Evolutionary conservation across 2,797 vertebrate genomes (phyloP), one percentile per base, ranked within the genome.

Genomic region (Spheniscus humboldti): DNA sequence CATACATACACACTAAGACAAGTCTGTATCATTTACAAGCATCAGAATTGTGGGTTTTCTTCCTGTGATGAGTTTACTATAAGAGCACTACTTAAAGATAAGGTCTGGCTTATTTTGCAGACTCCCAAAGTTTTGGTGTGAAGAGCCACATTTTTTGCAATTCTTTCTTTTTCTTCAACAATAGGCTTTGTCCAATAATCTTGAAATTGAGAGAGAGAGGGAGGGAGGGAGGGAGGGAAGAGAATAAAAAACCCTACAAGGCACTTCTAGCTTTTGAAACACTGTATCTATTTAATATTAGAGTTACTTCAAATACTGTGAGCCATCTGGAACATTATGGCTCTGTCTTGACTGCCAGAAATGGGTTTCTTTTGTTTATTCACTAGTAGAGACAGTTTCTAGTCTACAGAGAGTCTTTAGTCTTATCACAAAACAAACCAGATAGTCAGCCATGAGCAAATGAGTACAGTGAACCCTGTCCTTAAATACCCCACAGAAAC

Each of bases 341-440:
- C 68, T 96, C 72, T 76, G 62, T 48, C 90, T 48, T 95, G 43
- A 90, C 79, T 94, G 88, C 85, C 90, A 94, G 88, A 90, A 96
- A 93, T 69, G 55, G n/a, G 41, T 76, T 95, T 78, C 66, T 86
- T 95, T 93, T 96, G 85, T 92, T 95, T 95, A 92, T 90, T 92
- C 80, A 66, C 73, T 79, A 90, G 50, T n/a, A 84, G 82, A 81
- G 66, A 90, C 82, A 92, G 86, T 79, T 97, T 93, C 74, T 73
- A 79, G 69, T 90, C 83, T 69, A 88, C 80, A 92, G 86, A 90
- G 82, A 81, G 47, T 88, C 86, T 96, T 85, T 85, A 94, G 90
- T 90, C 86, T 87, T 96, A 95, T 92, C 94, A 95, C 76, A 90
- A 86, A 95, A 92, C 94, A 95, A 96, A 95, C 59, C 52, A 88